These are phyloP conservation scores for Plagiodera versicolora DNA, from an alignment of 2,888 invertebrate species.

Conservation along the genomic window DNA sequence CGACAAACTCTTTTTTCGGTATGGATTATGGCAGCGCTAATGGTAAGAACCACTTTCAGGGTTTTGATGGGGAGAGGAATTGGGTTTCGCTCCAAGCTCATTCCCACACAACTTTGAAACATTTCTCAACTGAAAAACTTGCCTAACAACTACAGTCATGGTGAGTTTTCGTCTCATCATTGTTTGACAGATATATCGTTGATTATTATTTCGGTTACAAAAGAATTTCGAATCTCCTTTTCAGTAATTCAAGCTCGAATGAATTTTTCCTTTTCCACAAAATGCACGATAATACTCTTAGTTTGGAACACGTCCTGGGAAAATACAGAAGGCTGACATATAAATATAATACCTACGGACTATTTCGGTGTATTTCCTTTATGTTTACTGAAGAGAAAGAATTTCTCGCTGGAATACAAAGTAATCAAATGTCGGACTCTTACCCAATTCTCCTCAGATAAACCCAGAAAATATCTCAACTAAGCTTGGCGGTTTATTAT, in stretches of 20 bases:
- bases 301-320: not conserved
- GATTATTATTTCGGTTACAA: too few species aligned
- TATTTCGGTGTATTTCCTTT: constrained; percentile 26
- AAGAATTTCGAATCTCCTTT: not conserved
- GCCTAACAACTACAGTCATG: too few species aligned
- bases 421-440: constrained; percentile 29
- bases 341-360: constrained; percentile 19
- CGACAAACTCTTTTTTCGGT: not conserved
- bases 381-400: constrained; percentile 19
- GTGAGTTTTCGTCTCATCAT: too few species aligned
- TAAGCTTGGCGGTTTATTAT: not conserved
- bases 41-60: not conserved
- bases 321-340: not conserved
- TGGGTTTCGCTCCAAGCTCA: not conserved
- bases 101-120: not conserved
- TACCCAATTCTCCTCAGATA: not conserved
- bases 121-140: too few species aligned
- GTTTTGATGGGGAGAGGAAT: not conserved
- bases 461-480: not conserved
- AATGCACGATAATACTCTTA: not conserved
- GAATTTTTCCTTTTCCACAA: not conserved
- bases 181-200: too few species aligned
- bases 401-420: constrained; percentile 22
- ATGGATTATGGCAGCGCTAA: not conserved
- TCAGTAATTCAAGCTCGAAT: not conserved